A percentile compares a stretch with the other conserved stretches of the same genome.
Evolutionary conservation across 1,140 invertebrate species (phyloP).

Genomic region (Pachypeltis micranthus): DNA sequence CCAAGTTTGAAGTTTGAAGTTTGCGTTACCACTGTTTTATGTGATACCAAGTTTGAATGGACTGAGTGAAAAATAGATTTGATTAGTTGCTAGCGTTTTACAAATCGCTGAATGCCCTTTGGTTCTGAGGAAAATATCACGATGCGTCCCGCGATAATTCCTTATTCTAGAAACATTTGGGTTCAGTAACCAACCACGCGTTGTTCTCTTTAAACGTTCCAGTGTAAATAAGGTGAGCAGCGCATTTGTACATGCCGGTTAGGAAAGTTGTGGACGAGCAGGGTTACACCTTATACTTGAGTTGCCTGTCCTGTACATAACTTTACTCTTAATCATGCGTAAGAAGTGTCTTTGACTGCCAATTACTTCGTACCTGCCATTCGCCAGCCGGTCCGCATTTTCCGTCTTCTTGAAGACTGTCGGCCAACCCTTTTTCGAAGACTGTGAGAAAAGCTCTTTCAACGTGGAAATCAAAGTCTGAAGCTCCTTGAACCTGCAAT

Average conservation of each 20-base stretch:
- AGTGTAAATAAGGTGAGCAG: not conserved
- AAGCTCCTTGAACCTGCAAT: slow-evolving; percentile 29
- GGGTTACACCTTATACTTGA: not conserved
- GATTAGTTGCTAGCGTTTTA: too few species aligned
- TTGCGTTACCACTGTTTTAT: too few species aligned
- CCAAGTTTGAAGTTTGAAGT: too few species aligned
- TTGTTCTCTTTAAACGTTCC: too few species aligned
- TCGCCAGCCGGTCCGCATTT: slow-evolving; percentile 31
- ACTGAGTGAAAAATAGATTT: too few species aligned
- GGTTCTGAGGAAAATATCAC: too few species aligned
- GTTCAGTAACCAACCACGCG: too few species aligned
- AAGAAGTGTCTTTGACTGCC: not conserved
- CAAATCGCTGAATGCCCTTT: too few species aligned
- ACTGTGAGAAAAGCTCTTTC: slow-evolving; percentile 37
- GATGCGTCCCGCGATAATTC: too few species aligned
- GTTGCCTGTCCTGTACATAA: not conserved
- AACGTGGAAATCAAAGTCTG: slow-evolving; percentile 40
- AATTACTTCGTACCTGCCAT: slow-evolving; percentile 26
- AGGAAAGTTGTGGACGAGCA: not conserved
- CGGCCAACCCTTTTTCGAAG: slow-evolving; percentile 34
- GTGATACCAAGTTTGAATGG: too few species aligned
- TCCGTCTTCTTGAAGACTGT: slow-evolving; percentile 30
- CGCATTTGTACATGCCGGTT: not conserved
- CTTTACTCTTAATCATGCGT: not conserved
- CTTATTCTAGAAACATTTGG: too few species aligned